phyloP scores from a whole-genome alignment of 2,888 invertebrate species.

The Baronia brevicornis region DNA sequence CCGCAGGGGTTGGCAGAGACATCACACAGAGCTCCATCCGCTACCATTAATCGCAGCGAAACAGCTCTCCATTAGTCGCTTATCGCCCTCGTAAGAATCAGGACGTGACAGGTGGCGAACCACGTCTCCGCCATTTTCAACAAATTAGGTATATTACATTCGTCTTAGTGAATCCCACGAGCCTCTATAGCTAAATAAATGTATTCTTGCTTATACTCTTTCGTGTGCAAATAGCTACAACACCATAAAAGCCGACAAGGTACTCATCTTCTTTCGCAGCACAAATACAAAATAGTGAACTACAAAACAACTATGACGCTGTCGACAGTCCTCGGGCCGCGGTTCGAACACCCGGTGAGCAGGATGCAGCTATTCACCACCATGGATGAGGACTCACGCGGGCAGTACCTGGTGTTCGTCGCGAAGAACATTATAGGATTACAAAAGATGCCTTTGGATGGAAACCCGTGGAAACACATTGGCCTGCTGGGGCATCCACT shows the following conservation, averaged over 20 bases:
- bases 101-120: too few relatives aligned
- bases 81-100: too few relatives aligned
- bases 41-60: too few relatives aligned
- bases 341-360: constrained; percentile 77
- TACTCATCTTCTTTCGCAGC: constrained; percentile 51
- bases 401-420: constrained; percentile 76
- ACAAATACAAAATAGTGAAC: constrained; percentile 82
- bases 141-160: too few relatives aligned
- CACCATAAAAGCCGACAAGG: background rate
- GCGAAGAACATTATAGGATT: constrained; percentile 80
- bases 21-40: too few relatives aligned
- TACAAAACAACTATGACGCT: constrained; percentile 78
- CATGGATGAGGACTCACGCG: constrained; percentile 26
- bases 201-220: too few relatives aligned
- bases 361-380: constrained; percentile 54
- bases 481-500: constrained; percentile 79
- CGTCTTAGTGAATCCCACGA: too few relatives aligned
- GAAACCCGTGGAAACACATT: constrained; percentile 82
- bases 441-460: constrained; percentile 81
- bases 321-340: constrained; percentile 80
- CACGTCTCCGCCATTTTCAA: too few relatives aligned
- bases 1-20: too few relatives aligned
- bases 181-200: too few relatives aligned
- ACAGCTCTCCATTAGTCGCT: too few relatives aligned
- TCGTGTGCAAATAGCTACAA: too few relatives aligned